phyloP scores from a whole-genome alignment of 2,888 invertebrate genomes.

The Pardosa pseudoannulata region DNA sequence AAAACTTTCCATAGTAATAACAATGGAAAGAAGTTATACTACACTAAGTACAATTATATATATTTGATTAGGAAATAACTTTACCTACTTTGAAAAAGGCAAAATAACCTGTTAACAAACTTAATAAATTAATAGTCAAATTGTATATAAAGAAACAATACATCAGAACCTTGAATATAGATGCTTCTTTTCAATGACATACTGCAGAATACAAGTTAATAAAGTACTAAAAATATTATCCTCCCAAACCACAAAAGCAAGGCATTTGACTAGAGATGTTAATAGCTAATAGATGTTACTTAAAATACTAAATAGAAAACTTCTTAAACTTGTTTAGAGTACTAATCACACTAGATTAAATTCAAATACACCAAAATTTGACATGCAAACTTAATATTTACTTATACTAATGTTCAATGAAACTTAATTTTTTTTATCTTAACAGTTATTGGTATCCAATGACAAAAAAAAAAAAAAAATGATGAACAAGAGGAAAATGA shows the following conservation, averaged over 20 bases:
- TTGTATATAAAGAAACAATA: neutral
- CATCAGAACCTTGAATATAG: neutral
- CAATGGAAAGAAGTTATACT: no score
- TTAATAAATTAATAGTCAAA: slow-evolving; percentile 3
- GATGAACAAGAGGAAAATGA: slow-evolving; percentile 49
- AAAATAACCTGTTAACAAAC: neutral
- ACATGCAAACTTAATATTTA: neutral
- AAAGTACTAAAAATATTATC: neutral
- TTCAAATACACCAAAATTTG: neutral
- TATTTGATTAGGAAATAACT: no score
- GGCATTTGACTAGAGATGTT: no score
- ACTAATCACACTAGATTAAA: neutral
- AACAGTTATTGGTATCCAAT: neutral
- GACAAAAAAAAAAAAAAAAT: neutral
- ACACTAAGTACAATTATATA: no score
- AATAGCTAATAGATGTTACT: neutral
- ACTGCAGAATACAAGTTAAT: slow-evolving; percentile 10
- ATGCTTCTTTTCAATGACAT: slow-evolving; percentile 10
- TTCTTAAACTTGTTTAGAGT: no score
- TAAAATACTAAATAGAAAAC: neutral
- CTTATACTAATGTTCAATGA: neutral
- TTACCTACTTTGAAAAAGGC: slow-evolving; percentile 6
- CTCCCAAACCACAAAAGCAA: neutral
- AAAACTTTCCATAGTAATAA: no score
- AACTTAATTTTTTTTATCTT: neutral